A percentile compares a stretch with the other conserved stretches of the same genome.
Conservation (phyloP, 2,888 invertebrate species). For the Cordylochernes scorpioides region DNA sequence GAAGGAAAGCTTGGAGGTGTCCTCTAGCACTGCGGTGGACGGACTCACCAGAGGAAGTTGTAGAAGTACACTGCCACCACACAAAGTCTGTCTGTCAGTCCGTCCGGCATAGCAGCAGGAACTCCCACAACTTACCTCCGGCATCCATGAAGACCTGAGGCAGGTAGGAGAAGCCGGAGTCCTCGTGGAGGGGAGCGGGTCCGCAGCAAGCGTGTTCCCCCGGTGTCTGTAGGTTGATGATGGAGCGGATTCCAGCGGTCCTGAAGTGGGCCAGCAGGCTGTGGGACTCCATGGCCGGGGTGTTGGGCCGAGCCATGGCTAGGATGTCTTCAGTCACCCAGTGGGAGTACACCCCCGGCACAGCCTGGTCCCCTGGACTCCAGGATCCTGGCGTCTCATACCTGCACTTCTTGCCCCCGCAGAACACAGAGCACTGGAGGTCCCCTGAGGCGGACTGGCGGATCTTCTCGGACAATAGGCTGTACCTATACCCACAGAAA, state of each 20-base stretch:
- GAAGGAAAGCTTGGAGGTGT: too few species aligned
- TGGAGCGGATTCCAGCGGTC: constrained; percentile 26
- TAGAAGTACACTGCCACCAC: too few species aligned
- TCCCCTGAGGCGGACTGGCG: constrained; percentile 32
- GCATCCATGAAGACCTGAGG: constrained; percentile 57
- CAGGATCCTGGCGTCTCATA: constrained; percentile 41
- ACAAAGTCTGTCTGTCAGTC: too few species aligned
- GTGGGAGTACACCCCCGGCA: constrained; percentile 52
- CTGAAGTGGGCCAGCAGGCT: constrained; percentile 20
- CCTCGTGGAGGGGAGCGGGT: constrained; percentile 32
- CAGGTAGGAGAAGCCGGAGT: constrained; percentile 57
- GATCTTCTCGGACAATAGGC: constrained; percentile 19
- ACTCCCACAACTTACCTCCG: constrained; percentile 49
- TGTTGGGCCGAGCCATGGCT: constrained; percentile 64
- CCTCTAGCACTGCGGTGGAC: too few species aligned
- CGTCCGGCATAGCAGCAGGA: too few species aligned
- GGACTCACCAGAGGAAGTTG: too few species aligned
- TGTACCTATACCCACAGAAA: too few species aligned
- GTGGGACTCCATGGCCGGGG: constrained; percentile 38
- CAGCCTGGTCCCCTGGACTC: constrained; percentile 34
- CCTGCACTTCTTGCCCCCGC: constrained; percentile 52
- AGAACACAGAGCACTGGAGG: constrained; percentile 51
- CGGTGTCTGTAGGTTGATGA: constrained; percentile 56
- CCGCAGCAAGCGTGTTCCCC: constrained; percentile 71
- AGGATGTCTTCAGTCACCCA: constrained; percentile 68